phyloP scores from a whole-genome alignment of 2,113 vertebrate genomes.

The Lasiurus cinereus region DNA sequence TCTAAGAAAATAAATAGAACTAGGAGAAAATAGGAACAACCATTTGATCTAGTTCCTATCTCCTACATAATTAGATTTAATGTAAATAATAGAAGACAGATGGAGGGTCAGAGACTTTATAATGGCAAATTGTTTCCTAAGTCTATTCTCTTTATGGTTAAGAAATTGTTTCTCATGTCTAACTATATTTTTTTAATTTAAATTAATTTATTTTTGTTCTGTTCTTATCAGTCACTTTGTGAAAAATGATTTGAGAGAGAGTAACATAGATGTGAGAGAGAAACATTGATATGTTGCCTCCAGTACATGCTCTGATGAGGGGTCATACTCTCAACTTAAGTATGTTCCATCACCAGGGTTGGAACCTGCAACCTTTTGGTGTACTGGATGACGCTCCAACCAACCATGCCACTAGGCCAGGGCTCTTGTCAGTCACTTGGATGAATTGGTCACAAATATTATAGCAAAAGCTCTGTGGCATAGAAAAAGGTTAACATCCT shows the following conservation, averaged over 20 bases:
- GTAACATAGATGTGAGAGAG: neutral
- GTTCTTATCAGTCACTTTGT: neutral
- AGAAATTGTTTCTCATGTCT: slow-evolving; percentile 29
- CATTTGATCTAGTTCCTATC: neutral
- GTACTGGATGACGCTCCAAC: neutral
- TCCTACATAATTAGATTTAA: neutral
- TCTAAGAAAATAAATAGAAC: neutral
- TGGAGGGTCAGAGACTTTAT: neutral
- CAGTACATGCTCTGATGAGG: neutral
- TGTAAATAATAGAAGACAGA: neutral
- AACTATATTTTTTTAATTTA: neutral
- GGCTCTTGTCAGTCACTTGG: neutral
- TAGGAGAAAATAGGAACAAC: neutral
- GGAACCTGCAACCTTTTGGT: neutral
- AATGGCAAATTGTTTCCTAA: neutral
- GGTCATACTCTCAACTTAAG: neutral
- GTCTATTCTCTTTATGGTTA: neutral
- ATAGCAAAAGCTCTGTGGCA: neutral
- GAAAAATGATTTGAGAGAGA: neutral
- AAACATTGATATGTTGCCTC: neutral
- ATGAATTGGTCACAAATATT: neutral
- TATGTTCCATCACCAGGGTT: neutral
- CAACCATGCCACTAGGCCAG: neutral
- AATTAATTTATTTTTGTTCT: slow-evolving; percentile 31
- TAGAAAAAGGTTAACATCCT: neutral